Evolutionary conservation across 2,888 invertebrate genomes (phyloP).

Genomic region (Alloscopus bannaensis): DNA sequence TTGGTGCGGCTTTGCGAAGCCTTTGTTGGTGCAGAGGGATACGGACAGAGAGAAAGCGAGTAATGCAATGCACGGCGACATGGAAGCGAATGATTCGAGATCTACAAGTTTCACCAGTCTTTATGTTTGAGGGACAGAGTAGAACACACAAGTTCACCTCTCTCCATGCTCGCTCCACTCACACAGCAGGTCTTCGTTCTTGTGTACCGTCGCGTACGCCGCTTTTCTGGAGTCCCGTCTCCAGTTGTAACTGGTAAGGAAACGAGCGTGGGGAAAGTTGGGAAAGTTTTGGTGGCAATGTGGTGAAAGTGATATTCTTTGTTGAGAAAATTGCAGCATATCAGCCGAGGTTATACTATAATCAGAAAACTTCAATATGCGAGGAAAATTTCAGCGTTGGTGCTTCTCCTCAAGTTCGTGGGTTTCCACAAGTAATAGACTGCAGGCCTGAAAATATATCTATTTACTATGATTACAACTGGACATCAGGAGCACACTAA

Average conservation of each 20-base stretch:
- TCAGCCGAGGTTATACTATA: neutral
- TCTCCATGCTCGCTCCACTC: neutral
- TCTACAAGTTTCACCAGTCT: constrained; percentile 47
- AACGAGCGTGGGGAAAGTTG: neutral
- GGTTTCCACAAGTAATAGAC: too few relatives aligned
- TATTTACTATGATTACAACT: too few relatives aligned
- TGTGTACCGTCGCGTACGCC: neutral
- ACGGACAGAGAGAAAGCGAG: neutral
- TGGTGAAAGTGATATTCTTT: neutral
- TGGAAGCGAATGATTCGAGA: constrained; percentile 39
- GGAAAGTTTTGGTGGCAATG: constrained; percentile 1
- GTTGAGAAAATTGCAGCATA: neutral
- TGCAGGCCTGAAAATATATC: too few relatives aligned
- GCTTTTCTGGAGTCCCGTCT: neutral
- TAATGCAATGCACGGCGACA: constrained; percentile 30
- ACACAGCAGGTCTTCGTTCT: neutral
- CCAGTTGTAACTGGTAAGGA: neutral
- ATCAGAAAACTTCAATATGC: too few relatives aligned
- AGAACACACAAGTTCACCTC: neutral
- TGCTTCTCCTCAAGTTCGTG: too few relatives aligned
- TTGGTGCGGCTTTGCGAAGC: neutral
- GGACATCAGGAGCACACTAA: too few relatives aligned
- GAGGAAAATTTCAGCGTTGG: too few relatives aligned
- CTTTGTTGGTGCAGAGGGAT: neutral
- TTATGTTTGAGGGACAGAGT: constrained; percentile 16